Evolutionary conservation across 2,797 vertebrate species (phyloP), one percentile per base, ranked within the genome.

Genomic region (Balearica regulorum): DNA sequence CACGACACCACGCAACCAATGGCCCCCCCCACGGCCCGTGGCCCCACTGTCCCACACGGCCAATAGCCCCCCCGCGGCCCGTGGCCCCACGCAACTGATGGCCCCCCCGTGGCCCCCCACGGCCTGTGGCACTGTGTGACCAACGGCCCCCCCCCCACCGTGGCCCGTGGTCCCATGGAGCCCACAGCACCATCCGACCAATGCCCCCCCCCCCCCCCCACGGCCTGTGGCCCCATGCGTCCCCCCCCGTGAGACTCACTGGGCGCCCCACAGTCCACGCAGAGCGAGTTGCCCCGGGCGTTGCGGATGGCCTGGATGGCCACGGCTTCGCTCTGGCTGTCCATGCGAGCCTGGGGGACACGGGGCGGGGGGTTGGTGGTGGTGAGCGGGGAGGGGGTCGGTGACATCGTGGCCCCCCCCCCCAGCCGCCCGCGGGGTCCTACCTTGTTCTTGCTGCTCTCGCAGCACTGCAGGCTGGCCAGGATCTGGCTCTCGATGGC

Each of bases 401-500:
- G 54, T 5, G 65, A 18, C 43, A 10, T 0, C 0, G 13, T 4
- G 39, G 4, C 13, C 7, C 13, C 29, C 39, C 6, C 7, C 10
- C 7, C 13, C 29, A 46, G 44, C 44, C 7, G 18, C 17, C 8
- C 1, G 0, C 3, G 0, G 1, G 4, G 5, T 11, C 97, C 93
- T 86, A 98, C 99, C 99, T 99, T 99, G 98, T 99, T 99, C 87
- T 99, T 98, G 97, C 99, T 98, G 89, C 99, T 99, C 97, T 99
- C 99, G 41, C 99, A 99, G 95, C 99, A 98, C 93, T 99, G 99
- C 89, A 99, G 98, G 94, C 99, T 99, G 54, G 99, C 99, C 85
- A 99, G 98, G 97, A 99, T 99, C 98, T 99, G 99, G 95, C 99
- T 99, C 97, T 99, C 99, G 12, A 99, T 99, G 33, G 99, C 99